These are phyloP conservation scores for Ceuthmochares aereus DNA, from an alignment of 2,113 vertebrate genomes.

Conservation along the genomic window DNA sequence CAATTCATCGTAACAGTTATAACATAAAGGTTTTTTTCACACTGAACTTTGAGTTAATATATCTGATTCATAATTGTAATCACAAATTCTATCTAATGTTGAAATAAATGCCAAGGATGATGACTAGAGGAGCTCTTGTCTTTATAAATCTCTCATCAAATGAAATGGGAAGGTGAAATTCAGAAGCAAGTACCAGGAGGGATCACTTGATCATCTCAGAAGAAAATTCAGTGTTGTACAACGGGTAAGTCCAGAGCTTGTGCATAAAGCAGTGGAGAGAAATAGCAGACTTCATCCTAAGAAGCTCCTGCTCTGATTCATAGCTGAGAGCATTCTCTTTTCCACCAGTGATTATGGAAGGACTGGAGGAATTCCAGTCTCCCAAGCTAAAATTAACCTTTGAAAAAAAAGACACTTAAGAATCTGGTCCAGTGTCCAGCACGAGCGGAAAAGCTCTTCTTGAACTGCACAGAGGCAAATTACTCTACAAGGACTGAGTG, in stretches of 20 bases:
- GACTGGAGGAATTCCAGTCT: not conserved
- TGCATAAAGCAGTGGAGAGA: not conserved
- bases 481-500: not conserved
- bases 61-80: conserved; percentile 26
- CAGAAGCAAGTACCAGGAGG: not conserved
- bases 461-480: not conserved
- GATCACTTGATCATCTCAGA: not conserved
- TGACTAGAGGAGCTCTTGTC: not conserved
- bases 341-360: not conserved
- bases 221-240: not conserved
- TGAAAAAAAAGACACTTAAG: not conserved
- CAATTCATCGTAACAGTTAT: not conserved
- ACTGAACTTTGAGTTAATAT: conserved; percentile 20
- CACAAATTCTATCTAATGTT: conserved; percentile 34
- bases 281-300: not conserved
- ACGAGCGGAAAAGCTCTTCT: not conserved
- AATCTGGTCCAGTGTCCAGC: not conserved
- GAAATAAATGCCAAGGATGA: not conserved
- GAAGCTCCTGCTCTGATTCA: not conserved
- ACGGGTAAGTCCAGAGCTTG: not conserved
- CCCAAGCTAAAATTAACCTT: not conserved
- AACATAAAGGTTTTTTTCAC: not conserved
- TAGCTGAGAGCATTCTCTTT: not conserved
- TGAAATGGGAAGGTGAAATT: not conserved
- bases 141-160: not conserved